These are phyloP conservation scores for Osedax frankpressi DNA, from an alignment of 2,888 invertebrate species.

Conservation along the genomic window DNA sequence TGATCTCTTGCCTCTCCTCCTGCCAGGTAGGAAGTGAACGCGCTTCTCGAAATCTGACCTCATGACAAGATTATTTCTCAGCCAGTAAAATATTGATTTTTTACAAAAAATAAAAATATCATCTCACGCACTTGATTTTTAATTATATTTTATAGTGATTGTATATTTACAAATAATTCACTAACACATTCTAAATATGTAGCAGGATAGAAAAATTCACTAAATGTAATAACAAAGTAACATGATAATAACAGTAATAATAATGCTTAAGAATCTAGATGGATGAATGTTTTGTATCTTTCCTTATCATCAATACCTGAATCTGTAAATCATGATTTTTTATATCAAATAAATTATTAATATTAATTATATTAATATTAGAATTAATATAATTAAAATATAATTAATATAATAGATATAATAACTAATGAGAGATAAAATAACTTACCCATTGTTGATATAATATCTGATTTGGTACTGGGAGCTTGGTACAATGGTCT, in stretches of 20 bases:
- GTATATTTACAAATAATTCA: too few relatives aligned
- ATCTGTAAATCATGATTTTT: neutral
- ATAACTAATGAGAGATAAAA: neutral
- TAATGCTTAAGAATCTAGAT: slow-evolving; percentile 15
- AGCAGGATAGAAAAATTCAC: neutral
- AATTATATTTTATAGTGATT: too few relatives aligned
- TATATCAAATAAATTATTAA: neutral
- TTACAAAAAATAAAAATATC: too few relatives aligned
- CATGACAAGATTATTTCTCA: too few relatives aligned
- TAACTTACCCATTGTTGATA: neutral
- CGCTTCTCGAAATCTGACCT: too few relatives aligned
- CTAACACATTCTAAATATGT: too few relatives aligned
- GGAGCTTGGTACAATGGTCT: neutral
- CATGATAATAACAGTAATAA: neutral
- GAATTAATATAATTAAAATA: neutral
- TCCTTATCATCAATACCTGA: slow-evolving; percentile 14
- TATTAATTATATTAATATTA: neutral
- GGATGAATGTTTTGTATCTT: slow-evolving; percentile 24
- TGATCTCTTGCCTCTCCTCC: too few relatives aligned
- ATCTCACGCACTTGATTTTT: too few relatives aligned
- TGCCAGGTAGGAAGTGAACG: too few relatives aligned
- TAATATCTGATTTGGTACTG: neutral
- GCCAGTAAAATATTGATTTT: too few relatives aligned
- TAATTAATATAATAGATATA: neutral
- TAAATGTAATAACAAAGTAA: neutral